Evolutionary conservation across 2,797 vertebrate species (phyloP), one percentile per base, ranked within the genome.

Genomic region (Micromesistius poutassou): DNA sequence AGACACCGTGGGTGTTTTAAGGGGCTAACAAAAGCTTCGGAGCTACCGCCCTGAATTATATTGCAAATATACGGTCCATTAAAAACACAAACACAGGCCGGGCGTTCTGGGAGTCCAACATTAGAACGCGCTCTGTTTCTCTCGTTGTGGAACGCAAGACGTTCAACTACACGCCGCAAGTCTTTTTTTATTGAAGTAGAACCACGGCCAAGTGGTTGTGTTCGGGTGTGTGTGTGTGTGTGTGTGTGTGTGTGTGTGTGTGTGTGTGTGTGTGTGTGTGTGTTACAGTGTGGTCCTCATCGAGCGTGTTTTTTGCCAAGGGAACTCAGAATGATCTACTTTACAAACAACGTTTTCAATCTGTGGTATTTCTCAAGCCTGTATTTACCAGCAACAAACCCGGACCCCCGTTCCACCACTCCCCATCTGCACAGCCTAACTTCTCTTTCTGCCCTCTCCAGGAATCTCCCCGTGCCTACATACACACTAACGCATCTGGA

Each of bases 321-420:
- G 46, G 78, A 81, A 73, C 84, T 71, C 78, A 80, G 78, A 84
- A 81, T 87, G 88, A 91, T 90, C 85, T 86, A 90, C 89, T 89
- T 82, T 71, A 85, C 82, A 86, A 83, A 87, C 82, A 70, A 82
- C 86, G 83, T 38, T 81, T 83, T 88, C 78, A 81, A 81, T 89
- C 83, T 90, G 91, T 82, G 90, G 92, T 85, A 82, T 91, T 91
- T 90, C 89, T 90, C 85, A 80, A 89, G 81, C 86, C 90, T 91
- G 88, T 93, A 92, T 90, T 93, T 93, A 92, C 89, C 87, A 83
- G 83, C 86, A 90, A 91, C 89, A 91, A 88, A 90, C 86, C 87
- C 81, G 79, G 85, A 90, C 87, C 89, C 87, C 86, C 81, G 83
- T 83, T 92, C 91, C 91, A 85, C 89, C 85, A 85, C 75, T 87